A percentile compares a stretch with the other conserved stretches of the same genome.
Conservation (phyloP, 2,113 vertebrate species). For the Bufo gargarizans region DNA sequence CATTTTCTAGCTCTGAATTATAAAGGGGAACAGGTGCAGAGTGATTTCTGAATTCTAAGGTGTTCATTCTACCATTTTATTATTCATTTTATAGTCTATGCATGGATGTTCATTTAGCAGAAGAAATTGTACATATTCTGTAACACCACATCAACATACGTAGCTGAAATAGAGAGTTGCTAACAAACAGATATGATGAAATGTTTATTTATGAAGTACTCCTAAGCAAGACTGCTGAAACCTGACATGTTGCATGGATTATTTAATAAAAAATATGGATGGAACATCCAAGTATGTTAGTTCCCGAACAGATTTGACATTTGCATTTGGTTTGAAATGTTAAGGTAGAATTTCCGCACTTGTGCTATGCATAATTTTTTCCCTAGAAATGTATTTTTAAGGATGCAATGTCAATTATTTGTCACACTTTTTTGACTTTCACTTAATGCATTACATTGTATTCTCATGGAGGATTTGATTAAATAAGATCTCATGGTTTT, state of each 20-base stretch:
- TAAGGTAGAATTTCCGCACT: not conserved
- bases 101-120: slow-evolving; percentile 68
- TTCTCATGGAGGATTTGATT: no score
- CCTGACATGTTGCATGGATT: slow-evolving; percentile 58
- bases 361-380: not conserved
- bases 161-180: slow-evolving; percentile 65
- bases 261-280: slow-evolving; percentile 36
- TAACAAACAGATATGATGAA: slow-evolving; percentile 62
- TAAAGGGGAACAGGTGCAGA: slow-evolving; percentile 59
- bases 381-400: not conserved
- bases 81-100: slow-evolving; percentile 64
- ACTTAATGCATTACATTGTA: no score
- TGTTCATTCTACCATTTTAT: slow-evolving; percentile 63
- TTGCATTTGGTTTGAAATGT: slow-evolving; percentile 7
- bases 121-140: slow-evolving; percentile 67
- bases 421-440: not conserved
- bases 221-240: slow-evolving; percentile 62
- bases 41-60: slow-evolving; percentile 66
- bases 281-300: not conserved
- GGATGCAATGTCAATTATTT: not conserved
- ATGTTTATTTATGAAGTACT: slow-evolving; percentile 67
- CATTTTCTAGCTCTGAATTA: slow-evolving; percentile 40
- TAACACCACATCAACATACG: slow-evolving; percentile 66
- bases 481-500: no score
- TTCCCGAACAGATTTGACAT: slow-evolving; percentile 12